These are phyloP conservation scores for Probosciger aterrimus DNA, from an alignment of 2,113 vertebrate genomes.

Conservation along the genomic window DNA sequence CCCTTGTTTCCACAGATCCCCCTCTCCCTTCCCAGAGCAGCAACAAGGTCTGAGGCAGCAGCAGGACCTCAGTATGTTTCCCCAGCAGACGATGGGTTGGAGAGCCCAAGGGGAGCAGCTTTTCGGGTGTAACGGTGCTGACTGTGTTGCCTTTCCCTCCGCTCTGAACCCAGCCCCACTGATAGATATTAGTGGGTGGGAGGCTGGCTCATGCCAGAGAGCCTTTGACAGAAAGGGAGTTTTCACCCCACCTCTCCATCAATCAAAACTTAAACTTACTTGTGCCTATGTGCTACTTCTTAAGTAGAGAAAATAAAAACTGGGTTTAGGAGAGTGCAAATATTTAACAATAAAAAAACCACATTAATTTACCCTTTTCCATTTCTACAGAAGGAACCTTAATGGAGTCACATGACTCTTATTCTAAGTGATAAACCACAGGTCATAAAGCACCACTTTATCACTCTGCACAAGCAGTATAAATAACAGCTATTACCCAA, in stretches of 20 bases:
- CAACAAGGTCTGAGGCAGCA: background rate
- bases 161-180: background rate
- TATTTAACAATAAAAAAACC: constrained; percentile 73
- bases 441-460: constrained; percentile 76
- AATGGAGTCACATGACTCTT: constrained; percentile 75
- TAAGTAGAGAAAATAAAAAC: constrained; percentile 68
- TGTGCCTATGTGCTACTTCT: constrained; percentile 52
- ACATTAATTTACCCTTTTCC: constrained; percentile 72
- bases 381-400: constrained; percentile 71
- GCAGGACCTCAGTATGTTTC: background rate
- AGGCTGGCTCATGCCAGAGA: constrained; percentile 15
- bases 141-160: constrained; percentile 16
- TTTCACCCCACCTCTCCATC: constrained; percentile 54
- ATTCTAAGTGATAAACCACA: constrained; percentile 76
- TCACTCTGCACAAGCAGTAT: constrained; percentile 74
- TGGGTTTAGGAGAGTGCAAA: constrained; percentile 68
- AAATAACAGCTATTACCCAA: constrained; percentile 75
- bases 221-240: constrained; percentile 55
- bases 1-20: background rate
- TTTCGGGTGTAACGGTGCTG: background rate
- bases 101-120: background rate
- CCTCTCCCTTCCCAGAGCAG: background rate
- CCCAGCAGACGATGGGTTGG: background rate
- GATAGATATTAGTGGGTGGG: constrained; percentile 26
- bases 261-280: constrained; percentile 60